Evolutionary conservation across 2,888 invertebrate species (phyloP).

Genomic region (Lingula anatina): DNA sequence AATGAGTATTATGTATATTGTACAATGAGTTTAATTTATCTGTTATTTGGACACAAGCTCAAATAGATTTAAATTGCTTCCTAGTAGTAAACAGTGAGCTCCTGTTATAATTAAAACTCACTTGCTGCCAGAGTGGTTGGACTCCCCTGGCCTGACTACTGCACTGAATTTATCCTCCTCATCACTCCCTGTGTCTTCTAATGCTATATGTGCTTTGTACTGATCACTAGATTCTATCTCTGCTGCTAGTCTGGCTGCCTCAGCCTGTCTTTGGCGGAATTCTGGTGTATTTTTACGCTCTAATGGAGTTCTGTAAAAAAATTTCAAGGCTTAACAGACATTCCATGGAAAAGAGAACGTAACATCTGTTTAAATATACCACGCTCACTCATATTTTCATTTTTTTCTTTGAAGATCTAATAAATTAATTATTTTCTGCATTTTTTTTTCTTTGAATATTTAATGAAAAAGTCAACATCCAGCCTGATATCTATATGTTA

Average conservation of each 20-base stretch:
- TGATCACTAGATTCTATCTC: slow-evolving; percentile 86
- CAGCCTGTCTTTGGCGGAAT: slow-evolving; percentile 76
- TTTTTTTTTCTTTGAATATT: no score
- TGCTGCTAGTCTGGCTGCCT: slow-evolving; percentile 83
- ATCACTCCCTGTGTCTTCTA: slow-evolving; percentile 76
- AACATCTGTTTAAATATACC: neutral
- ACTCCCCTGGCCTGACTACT: slow-evolving; percentile 60
- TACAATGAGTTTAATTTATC: neutral
- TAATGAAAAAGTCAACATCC: no score
- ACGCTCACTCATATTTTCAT: no score
- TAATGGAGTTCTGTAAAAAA: slow-evolving; percentile 61
- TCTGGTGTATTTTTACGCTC: slow-evolving; percentile 82
- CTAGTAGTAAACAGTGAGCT: no score
- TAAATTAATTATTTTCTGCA: no score
- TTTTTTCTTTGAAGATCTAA: no score
- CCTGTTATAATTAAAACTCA: no score
- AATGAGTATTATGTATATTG: neutral
- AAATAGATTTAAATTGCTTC: no score
- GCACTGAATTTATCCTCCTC: slow-evolving; percentile 77
- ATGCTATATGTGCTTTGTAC: slow-evolving; percentile 74
- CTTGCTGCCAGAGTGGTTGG: slow-evolving; percentile 5
- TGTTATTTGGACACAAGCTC: no score
- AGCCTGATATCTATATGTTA: no score
- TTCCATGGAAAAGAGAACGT: neutral
- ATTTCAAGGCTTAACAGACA: slow-evolving; percentile 1